phyloP scores from a whole-genome alignment of 1,140 invertebrate species.

The Argopecten irradians region DNA sequence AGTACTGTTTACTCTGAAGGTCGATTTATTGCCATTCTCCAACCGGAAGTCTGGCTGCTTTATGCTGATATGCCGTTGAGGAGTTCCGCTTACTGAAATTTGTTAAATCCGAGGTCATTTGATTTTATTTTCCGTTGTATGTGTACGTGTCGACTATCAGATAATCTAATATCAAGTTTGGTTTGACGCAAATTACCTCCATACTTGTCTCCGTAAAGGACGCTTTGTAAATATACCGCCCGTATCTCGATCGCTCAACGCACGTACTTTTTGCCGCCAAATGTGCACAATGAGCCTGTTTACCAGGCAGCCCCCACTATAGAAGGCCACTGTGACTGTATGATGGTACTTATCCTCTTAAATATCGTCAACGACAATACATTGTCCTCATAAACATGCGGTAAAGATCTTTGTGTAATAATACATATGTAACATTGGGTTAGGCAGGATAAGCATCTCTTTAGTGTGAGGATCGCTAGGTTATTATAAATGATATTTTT shows the following conservation, averaged over 20 bases:
- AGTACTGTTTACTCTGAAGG: no score
- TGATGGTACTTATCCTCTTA: not conserved
- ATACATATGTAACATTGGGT: no score
- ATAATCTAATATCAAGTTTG: not conserved
- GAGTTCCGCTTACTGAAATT: no score
- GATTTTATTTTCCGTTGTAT: not conserved
- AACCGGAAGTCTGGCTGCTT: no score
- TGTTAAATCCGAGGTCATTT: not conserved
- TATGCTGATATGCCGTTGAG: no score
- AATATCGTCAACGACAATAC: not conserved
- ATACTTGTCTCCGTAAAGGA: not conserved
- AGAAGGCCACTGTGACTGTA: not conserved
- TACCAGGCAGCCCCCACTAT: not conserved
- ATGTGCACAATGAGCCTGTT: not conserved
- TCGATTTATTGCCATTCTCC: no score
- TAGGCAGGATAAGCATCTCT: no score
- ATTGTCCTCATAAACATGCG: no score
- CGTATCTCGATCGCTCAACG: not conserved
- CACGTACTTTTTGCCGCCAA: not conserved
- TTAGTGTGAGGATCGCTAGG: no score
- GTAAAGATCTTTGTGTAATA: no score
- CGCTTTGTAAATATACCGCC: not conserved
- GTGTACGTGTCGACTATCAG: not conserved
- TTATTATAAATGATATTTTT: no score
- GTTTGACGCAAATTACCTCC: slow-evolving; percentile 9